A percentile compares a stretch with the other conserved stretches of the same genome.
phyloP scores from a whole-genome alignment of 2,888 invertebrate species.

The Cataglyphis cursor region DNA sequence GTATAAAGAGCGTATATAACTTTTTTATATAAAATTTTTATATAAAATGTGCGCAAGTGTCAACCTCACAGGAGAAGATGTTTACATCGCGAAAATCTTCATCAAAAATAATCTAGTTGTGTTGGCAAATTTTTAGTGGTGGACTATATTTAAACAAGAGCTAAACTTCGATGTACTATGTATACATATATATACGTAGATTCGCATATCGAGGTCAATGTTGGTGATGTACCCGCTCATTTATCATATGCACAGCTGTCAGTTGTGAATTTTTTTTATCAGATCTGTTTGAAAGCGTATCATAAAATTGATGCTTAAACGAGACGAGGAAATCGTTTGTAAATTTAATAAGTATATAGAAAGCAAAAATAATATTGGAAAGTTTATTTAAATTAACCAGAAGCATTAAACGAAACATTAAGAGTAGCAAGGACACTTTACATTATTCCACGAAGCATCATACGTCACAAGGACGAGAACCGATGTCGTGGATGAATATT shows the following conservation, averaged over 20 bases:
- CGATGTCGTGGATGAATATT: not conserved
- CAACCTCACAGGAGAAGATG: not conserved
- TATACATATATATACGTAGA: conserved; percentile 29
- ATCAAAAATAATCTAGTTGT: not conserved
- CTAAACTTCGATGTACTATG: conserved; percentile 54
- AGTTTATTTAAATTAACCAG: not conserved
- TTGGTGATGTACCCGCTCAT: not conserved
- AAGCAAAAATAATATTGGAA: not conserved
- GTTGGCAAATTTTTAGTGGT: not conserved
- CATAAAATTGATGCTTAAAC: not conserved
- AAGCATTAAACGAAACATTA: not conserved
- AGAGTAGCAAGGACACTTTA: not conserved
- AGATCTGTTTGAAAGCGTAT: not conserved
- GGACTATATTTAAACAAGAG: conserved; percentile 57
- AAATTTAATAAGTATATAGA: not conserved
- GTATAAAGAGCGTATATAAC: not conserved
- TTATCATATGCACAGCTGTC: conserved; percentile 26
- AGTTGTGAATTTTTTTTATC: not conserved
- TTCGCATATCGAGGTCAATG: conserved; percentile 59
- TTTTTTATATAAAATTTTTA: not conserved
- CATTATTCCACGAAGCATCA: not conserved
- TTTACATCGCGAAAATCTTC: not conserved
- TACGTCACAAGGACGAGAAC: not conserved
- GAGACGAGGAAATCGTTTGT: not conserved
- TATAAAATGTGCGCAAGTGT: not conserved